Conservation (phyloP, 2,113 vertebrate species). For the Labeo catla region DNA sequence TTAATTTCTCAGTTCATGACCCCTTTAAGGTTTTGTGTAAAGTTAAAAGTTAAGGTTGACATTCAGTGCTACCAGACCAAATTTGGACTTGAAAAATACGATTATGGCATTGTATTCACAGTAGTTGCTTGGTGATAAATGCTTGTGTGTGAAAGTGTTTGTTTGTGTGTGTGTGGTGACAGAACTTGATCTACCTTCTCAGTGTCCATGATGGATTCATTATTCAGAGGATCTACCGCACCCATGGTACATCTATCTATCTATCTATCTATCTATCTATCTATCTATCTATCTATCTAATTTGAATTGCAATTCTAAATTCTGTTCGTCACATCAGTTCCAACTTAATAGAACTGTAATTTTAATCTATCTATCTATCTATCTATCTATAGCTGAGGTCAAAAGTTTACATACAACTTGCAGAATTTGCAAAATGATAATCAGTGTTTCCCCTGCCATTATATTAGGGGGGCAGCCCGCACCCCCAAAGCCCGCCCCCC, state of each 20-base stretch:
- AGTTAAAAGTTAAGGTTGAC: not conserved
- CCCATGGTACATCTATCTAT: not conserved
- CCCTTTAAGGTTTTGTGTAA: not conserved
- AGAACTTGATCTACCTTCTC: slow-evolving; percentile 36
- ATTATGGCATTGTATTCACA: not conserved
- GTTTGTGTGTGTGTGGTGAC: not conserved
- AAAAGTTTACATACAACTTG: too few relatives aligned
- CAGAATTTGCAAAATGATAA: too few relatives aligned
- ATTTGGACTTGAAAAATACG: not conserved
- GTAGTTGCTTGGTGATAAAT: not conserved
- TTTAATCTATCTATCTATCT: too few relatives aligned
- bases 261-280: not conserved
- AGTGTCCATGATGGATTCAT: slow-evolving; percentile 42
- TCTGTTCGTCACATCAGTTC: too few relatives aligned
- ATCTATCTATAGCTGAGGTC: too few relatives aligned
- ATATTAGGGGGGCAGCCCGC: too few relatives aligned
- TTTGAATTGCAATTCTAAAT: too few relatives aligned
- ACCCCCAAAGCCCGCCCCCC: too few relatives aligned
- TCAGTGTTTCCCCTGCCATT: too few relatives aligned
- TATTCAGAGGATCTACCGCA: slow-evolving; percentile 48
- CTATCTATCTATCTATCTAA: not conserved
- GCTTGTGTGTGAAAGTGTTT: not conserved
- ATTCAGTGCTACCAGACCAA: not conserved
- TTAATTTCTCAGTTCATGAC: too few relatives aligned
- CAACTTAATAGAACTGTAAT: too few relatives aligned